Base-by-base conservation (phyloP, 2,888 invertebrate species). In the Drosophila picticornis region DNA sequence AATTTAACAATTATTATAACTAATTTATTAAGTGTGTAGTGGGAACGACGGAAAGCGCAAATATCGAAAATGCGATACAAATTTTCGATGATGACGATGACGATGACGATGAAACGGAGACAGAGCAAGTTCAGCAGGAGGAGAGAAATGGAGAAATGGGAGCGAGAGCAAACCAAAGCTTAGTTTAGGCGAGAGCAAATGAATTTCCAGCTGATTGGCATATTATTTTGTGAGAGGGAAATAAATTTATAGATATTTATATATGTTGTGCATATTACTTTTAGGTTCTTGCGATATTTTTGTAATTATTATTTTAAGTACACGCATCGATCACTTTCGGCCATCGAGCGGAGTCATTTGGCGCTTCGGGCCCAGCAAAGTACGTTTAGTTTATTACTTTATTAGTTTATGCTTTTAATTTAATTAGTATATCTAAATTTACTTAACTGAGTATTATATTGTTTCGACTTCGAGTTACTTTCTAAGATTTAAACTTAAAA, bases 91-190 rank as follows among this genome's bases (percentile, higher is more conserved):
- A 40, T 11, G 40, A 43, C 5, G 40, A 40, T n/a, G n/a, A 46
- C 4, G 40, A 40, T n/a, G 19, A 22, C 3, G 51, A 38, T 13
- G 36, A 52, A 34, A 56, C 46, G 7, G 25, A 31, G 32, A 57
- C 32, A 36, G 10, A 60, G 25, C 19, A 32, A 64, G 43, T 34
- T 13, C 25, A 46, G 46, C 46, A 9, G 25, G 25, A 27, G 0
- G 32, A 25, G 27, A 27, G 34, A n/a, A n/a, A n/a, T n/a, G n/a
- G n/a, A 34, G 13, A 34, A 34, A 34, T 43, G 34, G 66, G 52
- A 7, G 66, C 52, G 71, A 74, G 76, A 90, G 77, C 86, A 85
- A 88, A 86, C 86, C 86, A 86, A 90, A 85, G 84, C 74, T 90
- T 83, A 90, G 87, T 83, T 88, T 73, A 85, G 86, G 67, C 61